phyloP scores from a whole-genome alignment of 2,888 invertebrate species.

The Hyposoter dolosus region DNA sequence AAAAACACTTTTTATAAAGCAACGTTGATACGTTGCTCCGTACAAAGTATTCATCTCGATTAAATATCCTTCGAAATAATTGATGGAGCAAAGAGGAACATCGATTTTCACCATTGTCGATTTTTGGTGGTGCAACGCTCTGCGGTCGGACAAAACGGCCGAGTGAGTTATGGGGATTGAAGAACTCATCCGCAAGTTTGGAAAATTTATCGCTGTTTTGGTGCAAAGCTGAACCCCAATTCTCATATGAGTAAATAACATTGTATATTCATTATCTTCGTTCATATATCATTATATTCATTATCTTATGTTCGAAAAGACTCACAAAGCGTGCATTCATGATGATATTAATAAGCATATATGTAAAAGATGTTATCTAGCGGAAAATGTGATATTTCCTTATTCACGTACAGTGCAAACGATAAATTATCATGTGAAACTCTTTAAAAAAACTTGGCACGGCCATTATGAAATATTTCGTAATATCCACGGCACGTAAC shows the following conservation, averaged over 20 bases:
- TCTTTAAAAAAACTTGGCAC: not conserved
- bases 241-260: not conserved
- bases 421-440: not conserved
- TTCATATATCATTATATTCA: slow-evolving; percentile 17
- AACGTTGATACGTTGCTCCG: not conserved
- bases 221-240: not conserved
- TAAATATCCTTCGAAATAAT: not conserved
- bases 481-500: not conserved
- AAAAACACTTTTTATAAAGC: too few relatives aligned
- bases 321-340: not conserved
- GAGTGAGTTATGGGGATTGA: slow-evolving; percentile 11
- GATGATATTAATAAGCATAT: not conserved
- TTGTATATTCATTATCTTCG: slow-evolving; percentile 8
- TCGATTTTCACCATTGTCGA: not conserved
- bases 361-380: not conserved
- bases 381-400: slow-evolving; percentile 16
- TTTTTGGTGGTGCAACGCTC: not conserved
- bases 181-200: slow-evolving; percentile 23
- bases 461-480: not conserved
- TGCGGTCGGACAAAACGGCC: not conserved
- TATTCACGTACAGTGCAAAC: slow-evolving; percentile 1
- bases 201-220: slow-evolving; percentile 7
- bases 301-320: not conserved
- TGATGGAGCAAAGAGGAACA: not conserved
- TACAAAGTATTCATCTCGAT: not conserved